Evolutionary conservation across 2,797 vertebrate genomes (phyloP), one percentile per base, ranked within the genome.

Genomic region (Squalus acanthias): DNA sequence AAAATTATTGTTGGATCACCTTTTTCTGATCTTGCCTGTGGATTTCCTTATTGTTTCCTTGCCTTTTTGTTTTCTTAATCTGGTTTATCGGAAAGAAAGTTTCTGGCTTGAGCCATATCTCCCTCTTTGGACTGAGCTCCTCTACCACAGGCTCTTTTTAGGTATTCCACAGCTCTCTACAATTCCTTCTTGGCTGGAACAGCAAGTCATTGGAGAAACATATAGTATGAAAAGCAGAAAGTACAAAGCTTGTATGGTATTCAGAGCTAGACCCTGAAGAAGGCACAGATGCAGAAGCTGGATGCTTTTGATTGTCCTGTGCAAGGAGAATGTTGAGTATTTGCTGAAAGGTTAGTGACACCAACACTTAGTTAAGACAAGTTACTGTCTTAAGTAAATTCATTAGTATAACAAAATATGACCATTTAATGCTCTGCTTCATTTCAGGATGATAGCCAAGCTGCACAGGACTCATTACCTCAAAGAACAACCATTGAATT

Each of bases 381-480:
- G 6, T 65, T 69, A 10, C 10, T 93, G 63, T 69, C 9, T 93
- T 46, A 67, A 93, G 10, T 39, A 93, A 39, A 9, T 93, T 67
- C 7, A 65, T 63, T 92, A 17, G 60, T 39, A 92, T 33, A 65
- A 60, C 4, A 92, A 17, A 20, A 8, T 33, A 33, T 33, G 39
- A 93, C 17, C 20, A 67, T 3, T 39, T 93, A 96, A 97, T 1
- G 9, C 96, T 39, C 96, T 97, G 1, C 97, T 96, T 29, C 96
- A 85, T 97, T 97, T 88, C 96, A 99, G 99, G 98, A 98, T 92
- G 98, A 98, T 8, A 96, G 98, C 97, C 98, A 98, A 96, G 97
- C 98, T 1, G 97, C 98, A 3, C 99, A 99, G 96, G 98, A 99
- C 96, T 97, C 98, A 96, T 97, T 99, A 96, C 99, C 98, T 6